These are phyloP conservation scores for Dolichoris vasculosae DNA, from an alignment of 1,140 invertebrate species.

Conservation along the genomic window DNA sequence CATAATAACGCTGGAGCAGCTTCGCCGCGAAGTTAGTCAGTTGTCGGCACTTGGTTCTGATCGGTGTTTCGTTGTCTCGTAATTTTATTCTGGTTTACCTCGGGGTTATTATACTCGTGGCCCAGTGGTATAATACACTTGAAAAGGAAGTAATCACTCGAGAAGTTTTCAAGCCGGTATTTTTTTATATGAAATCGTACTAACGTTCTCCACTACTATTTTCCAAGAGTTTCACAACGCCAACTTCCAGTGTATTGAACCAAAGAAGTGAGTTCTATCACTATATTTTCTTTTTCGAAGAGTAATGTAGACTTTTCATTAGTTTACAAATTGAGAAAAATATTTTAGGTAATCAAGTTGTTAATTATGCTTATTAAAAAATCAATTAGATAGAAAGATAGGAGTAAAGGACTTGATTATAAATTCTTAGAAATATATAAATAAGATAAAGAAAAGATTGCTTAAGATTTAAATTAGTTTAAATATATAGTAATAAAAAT, in stretches of 20 bases:
- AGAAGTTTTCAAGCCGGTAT: background rate
- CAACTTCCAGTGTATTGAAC: background rate
- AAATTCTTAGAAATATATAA: background rate
- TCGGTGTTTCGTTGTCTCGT: conserved; percentile 11
- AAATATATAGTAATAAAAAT: too few species aligned
- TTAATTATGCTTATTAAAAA: background rate
- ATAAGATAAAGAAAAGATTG: too few species aligned
- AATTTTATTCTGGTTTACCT: background rate
- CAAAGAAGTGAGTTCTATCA: conserved; percentile 22
- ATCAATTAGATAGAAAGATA: background rate
- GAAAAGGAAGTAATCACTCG: background rate
- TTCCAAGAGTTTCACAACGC: background rate
- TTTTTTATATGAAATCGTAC: background rate
- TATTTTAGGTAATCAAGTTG: background rate
- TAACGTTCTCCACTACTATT: background rate
- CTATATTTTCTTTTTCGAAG: background rate
- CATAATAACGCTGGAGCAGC: conserved; percentile 46
- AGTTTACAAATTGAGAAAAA: background rate
- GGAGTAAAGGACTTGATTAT: background rate
- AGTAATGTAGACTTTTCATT: background rate
- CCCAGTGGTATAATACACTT: background rate
- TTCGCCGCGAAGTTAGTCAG: conserved; percentile 48
- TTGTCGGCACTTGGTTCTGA: conserved; percentile 39
- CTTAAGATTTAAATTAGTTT: too few species aligned
- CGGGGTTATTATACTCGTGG: conserved; percentile 39